A percentile compares a stretch with the other conserved stretches of the same genome.
These are phyloP conservation scores for Medauroidea extradentata DNA, from an alignment of 1,140 invertebrate species.

Conservation along the genomic window DNA sequence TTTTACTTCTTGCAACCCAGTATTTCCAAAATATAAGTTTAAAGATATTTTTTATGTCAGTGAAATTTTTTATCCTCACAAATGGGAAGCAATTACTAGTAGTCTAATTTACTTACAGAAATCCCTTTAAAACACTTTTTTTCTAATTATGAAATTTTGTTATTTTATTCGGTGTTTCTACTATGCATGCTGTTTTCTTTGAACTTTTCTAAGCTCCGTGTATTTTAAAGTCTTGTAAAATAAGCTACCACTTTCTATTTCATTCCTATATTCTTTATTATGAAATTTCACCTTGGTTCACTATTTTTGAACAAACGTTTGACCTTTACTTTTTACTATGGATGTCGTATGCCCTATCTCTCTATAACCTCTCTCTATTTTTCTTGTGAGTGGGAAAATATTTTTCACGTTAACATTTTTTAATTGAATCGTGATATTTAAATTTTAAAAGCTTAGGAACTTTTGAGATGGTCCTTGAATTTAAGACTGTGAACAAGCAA, in stretches of 20 bases:
- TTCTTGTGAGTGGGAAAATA: conserved; percentile 17
- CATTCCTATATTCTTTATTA: conserved; percentile 6
- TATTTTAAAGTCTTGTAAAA: conserved; percentile 14
- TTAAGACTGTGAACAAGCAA: conserved; percentile 18
- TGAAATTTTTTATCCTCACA: no score
- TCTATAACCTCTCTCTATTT: conserved; percentile 16
- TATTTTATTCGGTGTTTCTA: conserved; percentile 16
- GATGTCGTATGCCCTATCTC: conserved; percentile 20
- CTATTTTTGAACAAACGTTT: conserved; percentile 43
- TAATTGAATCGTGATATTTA: no score
- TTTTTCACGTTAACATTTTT: not conserved
- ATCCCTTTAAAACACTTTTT: conserved; percentile 21
- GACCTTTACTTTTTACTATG: conserved; percentile 24
- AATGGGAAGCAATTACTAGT: not conserved
- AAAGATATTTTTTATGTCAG: no score
- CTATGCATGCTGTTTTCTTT: conserved; percentile 18
- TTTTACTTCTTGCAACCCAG: no score
- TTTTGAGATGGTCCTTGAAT: conserved; percentile 96
- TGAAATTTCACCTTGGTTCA: conserved; percentile 3
- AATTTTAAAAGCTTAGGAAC: conserved; percentile 63
- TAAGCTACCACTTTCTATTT: conserved; percentile 13
- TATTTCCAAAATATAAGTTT: no score
- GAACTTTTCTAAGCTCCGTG: conserved; percentile 10
- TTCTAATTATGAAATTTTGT: conserved; percentile 20
- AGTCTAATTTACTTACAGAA: conserved; percentile 17